Evolutionary conservation across 2,888 invertebrate genomes (phyloP).

Genomic region (Theretra japonica): DNA sequence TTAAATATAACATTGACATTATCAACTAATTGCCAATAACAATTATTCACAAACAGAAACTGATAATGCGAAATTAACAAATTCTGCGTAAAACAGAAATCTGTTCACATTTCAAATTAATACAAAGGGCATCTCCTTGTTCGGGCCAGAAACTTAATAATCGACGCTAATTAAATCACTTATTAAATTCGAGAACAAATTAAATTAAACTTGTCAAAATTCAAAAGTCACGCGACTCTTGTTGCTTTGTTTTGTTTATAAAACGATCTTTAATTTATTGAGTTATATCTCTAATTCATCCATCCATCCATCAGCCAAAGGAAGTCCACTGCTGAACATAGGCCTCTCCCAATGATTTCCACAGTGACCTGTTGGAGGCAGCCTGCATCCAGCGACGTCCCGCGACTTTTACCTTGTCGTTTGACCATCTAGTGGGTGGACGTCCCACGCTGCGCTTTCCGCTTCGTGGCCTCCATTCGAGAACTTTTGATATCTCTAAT

Average conservation of each 20-base stretch:
- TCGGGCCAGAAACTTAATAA: conserved; percentile 17
- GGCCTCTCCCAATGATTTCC: too few relatives aligned
- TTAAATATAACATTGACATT: neutral
- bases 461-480: too few relatives aligned
- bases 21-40: neutral
- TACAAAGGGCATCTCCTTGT: conserved; percentile 19
- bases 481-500: too few relatives aligned
- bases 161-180: conserved; percentile 17
- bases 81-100: neutral
- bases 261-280: conserved; percentile 38
- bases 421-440: too few relatives aligned
- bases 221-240: neutral
- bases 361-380: too few relatives aligned
- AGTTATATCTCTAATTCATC: neutral
- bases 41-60: conserved; percentile 3
- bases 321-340: too few relatives aligned
- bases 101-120: conserved; percentile 6
- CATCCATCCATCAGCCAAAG: too few relatives aligned
- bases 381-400: too few relatives aligned
- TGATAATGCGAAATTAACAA: conserved; percentile 11
- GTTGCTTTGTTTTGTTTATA: neutral
- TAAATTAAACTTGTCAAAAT: conserved; percentile 26
- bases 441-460: too few relatives aligned
- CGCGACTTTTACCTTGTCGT: too few relatives aligned
- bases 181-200: conserved; percentile 14